Percentiles rank a stretch among this genome's conserved stretches.
These are phyloP conservation scores for Tympanuchus pallidicinctus DNA, from an alignment of 2,113 vertebrate species.

Conservation along the genomic window DNA sequence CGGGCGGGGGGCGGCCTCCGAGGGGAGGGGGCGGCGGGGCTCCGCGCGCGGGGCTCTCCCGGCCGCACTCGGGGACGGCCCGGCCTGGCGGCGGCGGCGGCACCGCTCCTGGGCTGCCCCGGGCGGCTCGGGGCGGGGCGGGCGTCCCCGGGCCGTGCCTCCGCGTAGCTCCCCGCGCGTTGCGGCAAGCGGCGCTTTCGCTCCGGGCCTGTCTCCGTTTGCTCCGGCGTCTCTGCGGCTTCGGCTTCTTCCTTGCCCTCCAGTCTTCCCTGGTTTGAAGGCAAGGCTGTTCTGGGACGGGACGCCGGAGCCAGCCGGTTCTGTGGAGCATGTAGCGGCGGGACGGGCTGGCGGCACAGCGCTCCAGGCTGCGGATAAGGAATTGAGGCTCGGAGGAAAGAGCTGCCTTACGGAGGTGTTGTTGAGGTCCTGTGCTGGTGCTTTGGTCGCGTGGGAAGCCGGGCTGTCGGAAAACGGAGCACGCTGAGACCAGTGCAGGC, in stretches of 20 bases:
- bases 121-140: background rate
- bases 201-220: fast-evolving
- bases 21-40: background rate
- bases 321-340: background rate
- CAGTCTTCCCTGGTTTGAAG: background rate
- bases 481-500: background rate
- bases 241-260: fast-evolving
- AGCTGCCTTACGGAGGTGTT: fast-evolving
- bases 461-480: background rate
- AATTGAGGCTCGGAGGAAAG: background rate
- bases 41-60: background rate
- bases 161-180: fast-evolving
- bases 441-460: background rate
- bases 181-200: fast-evolving
- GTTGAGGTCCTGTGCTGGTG: background rate
- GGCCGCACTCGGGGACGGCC: background rate
- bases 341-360: background rate
- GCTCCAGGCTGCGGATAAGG: background rate
- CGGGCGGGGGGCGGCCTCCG: fast-evolving
- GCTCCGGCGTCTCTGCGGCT: background rate
- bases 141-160: background rate
- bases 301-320: too few relatives aligned
- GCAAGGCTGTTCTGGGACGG: background rate
- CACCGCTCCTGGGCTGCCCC: background rate
- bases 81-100: too few relatives aligned